These are phyloP conservation scores for Hyperopisus bebe DNA, from an alignment of 2,113 vertebrate species.

Conservation along the genomic window DNA sequence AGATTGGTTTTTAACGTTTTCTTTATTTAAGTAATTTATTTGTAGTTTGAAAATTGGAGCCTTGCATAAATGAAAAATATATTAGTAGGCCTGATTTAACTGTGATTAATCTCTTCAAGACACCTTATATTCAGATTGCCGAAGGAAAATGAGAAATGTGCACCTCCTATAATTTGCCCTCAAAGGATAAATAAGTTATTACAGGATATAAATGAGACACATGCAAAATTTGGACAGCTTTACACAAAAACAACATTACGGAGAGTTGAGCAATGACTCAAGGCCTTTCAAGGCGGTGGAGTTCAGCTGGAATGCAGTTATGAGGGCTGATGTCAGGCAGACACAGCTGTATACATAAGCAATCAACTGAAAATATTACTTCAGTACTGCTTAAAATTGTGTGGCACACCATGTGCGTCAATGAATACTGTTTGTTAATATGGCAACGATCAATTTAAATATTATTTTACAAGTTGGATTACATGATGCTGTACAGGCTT, in stretches of 20 bases:
- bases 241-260: background rate
- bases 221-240: background rate
- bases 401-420: constrained; percentile 47
- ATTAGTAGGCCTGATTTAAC: background rate
- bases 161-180: background rate
- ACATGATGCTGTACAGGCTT: background rate
- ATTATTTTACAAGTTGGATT: constrained; percentile 50
- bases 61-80: background rate
- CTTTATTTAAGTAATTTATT: background rate
- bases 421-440: constrained; percentile 14
- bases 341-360: background rate
- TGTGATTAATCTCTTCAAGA: background rate
- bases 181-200: background rate
- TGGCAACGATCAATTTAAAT: constrained; percentile 11
- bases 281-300: background rate
- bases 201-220: background rate
- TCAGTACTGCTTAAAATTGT: constrained; percentile 20
- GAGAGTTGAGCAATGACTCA: background rate
- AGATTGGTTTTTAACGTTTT: background rate
- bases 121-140: background rate
- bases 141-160: background rate
- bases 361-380: background rate
- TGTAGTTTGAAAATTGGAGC: background rate
- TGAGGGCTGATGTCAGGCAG: background rate
- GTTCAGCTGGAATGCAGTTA: background rate